Evolutionary conservation across 2,888 invertebrate genomes (phyloP), one percentile per base, ranked within the genome.

Genomic region (Thereva nobilitata): DNA sequence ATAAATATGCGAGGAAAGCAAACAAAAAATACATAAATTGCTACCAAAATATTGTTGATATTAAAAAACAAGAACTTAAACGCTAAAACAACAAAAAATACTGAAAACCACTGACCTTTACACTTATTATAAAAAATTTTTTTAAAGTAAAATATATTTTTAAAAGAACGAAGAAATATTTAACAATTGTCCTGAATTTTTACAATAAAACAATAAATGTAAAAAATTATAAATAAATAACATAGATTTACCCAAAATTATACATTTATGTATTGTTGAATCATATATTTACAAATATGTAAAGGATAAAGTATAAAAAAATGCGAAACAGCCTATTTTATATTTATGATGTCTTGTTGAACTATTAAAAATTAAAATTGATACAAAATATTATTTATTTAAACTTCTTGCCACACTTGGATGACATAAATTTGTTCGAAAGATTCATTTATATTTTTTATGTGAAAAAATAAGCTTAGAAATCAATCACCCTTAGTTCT

Each of bases 291-390:
- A 50, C 23, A 23, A 23, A 23, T 23, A 23, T 23, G 23, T 23
- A 23, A 23, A 23, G 50, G 50, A 61, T 61, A 50, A 61, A 61
- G 23, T 50, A 40, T 50, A 61, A 61, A 49, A 12, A 40, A 61
- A 61, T n/a, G 61, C 61, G 40, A 61, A 50, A 61, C 49, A 61
- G 61, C 61, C 61, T 61, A 61, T 61, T 61, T 61, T 61, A 40
- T 61, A 61, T 61, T 61, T 61, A 61, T 61, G 50, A 61, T 50
- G 61, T 50, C 61, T 61, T 61, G 61, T 61, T 61, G 61, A 61
- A 61, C 49, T 61, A 61, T 61, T 61, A 61, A 61, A 50, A 61
- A 50, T 61, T 61, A 50, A 49, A 61, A 61, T 50, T 50, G 12
- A 23, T 34, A 50, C 23, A 50, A 50, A 23, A 10, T 23, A 23